A percentile compares a stretch with the other conserved stretches of the same genome.
phyloP scores from a whole-genome alignment of 2,113 vertebrate species.

The Syngnathus floridae region DNA sequence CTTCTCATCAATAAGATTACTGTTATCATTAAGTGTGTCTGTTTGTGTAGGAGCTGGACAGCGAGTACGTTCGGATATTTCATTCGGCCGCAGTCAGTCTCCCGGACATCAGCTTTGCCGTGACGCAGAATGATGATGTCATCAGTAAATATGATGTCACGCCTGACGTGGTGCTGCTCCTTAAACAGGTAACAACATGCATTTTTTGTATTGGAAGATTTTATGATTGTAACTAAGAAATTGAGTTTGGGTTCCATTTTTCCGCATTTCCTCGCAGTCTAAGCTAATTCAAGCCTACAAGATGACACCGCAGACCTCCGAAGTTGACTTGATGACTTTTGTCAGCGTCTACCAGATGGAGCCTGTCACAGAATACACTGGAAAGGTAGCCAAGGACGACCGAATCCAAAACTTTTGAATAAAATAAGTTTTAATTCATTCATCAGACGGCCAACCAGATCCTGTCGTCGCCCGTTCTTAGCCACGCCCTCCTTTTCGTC shows the following conservation, averaged over 20 bases:
- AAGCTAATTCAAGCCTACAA: constrained; percentile 50
- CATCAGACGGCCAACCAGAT: constrained; percentile 80
- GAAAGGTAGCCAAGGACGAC: constrained; percentile 46
- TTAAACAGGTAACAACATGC: constrained; percentile 73
- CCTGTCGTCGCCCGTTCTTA: constrained; percentile 73
- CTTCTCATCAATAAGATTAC: background rate
- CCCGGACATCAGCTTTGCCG: constrained; percentile 78
- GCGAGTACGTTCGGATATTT: constrained; percentile 68
- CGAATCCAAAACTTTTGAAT: background rate
- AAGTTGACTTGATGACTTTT: constrained; percentile 54
- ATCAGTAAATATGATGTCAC: constrained; percentile 62
- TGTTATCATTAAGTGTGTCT: constrained; percentile 14
- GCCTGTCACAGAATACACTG: constrained; percentile 60
- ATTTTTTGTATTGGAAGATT: too few species aligned
- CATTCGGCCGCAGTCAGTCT: constrained; percentile 71
- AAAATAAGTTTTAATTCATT: background rate
- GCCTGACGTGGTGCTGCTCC: constrained; percentile 73
- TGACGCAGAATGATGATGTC: constrained; percentile 62
- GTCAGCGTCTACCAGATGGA: constrained; percentile 61
- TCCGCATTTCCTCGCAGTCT: constrained; percentile 42
- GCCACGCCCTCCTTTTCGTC: constrained; percentile 84
- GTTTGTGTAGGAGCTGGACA: constrained; percentile 72
- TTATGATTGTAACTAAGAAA: too few species aligned
- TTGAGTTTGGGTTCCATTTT: too few species aligned
- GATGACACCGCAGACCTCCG: constrained; percentile 51